Base-by-base conservation (phyloP, 2,113 vertebrate genomes). In the Ardeotis arabs region DNA sequence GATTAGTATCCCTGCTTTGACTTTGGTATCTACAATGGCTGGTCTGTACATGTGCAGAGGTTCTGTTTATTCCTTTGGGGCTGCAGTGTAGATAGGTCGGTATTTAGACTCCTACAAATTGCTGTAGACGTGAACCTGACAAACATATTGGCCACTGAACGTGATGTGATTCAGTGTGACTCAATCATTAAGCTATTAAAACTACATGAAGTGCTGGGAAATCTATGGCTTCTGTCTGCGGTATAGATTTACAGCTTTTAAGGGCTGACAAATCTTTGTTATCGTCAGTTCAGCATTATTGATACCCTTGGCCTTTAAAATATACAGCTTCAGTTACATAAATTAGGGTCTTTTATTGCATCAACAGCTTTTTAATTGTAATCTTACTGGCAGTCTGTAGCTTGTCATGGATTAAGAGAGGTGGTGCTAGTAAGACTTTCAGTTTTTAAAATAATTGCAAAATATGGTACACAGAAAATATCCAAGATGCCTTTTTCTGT, bases 251-350 rank as follows among this genome's bases (percentile, higher is more conserved):
- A 92, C 90, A 58, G 14, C 12, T 67, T 87, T 82, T 75, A 82
- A 95, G 70, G 52, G 17, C 47, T 75, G 64, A 52, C n/a, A 82
- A 85, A 85, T 79, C 75, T 75, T 88, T 63, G 31, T 63, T 90
- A 45, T 67, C 5, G 1, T 79, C 89, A 47, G 15, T 85, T 95
- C 83, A 90, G 53, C 17, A 10, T 79, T 90, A 90, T 27, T 75
- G 58, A 92, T 92, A 35, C 37, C 39, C 62, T 75, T 83, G 79
- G 44, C 62, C 75, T 96, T 96, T 96, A 95, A 95, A 85, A 90
- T 88, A 76, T 13, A 56, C 70, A 72, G 17, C 35, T 83, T 90
- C 67, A 79, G 6, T 93, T 90, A 85, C 10, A 7, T 68, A 63
- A 90, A 13, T 95, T 85, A 70, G 0, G 0, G 29, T 81, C 68